phyloP scores from a whole-genome alignment of 2,113 vertebrate genomes.

The Bos taurus region ARS-UCD2.0 NC_037337.1:85715501-85716000 shows the following conservation, averaged over 20 bases:
- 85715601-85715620: not conserved
- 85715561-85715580: not conserved
- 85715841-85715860: not conserved
- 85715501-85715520: not conserved
- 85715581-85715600: not conserved
- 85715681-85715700: not conserved
- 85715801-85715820: not conserved
- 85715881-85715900: not conserved
- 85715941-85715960: not conserved
- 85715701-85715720: not conserved
- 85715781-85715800: not conserved
- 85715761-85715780: not conserved
- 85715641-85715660: not conserved
- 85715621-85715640: not conserved
- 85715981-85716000: not conserved
- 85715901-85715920: not conserved
- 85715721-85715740: not conserved
- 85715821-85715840: not conserved
- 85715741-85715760: not conserved
- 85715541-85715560: not conserved
- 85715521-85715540: fast-evolving
- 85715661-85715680: not conserved
- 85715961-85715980: not conserved
- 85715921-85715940: not conserved
- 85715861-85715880: not conserved